Evolutionary conservation across 2,888 invertebrate genomes (phyloP).

Genomic region (Trilocha varians): DNA sequence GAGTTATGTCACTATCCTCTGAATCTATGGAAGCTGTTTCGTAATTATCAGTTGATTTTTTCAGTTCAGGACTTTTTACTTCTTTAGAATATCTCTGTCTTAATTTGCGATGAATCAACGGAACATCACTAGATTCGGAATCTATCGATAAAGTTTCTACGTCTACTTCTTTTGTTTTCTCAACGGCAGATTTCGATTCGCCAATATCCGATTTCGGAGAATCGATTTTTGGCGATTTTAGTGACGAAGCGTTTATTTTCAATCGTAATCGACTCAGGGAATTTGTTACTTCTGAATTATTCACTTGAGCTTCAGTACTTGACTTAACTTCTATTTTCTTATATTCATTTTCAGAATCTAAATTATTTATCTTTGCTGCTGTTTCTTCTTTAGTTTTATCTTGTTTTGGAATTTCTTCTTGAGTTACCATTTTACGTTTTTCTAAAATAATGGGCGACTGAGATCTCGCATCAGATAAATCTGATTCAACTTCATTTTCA

Average conservation of each 20-base stretch:
- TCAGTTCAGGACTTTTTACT: background rate
- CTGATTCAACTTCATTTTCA: background rate
- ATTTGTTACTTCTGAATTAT: background rate
- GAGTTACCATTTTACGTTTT: background rate
- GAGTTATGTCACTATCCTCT: conserved; percentile 5
- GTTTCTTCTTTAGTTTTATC: background rate
- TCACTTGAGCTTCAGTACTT: background rate
- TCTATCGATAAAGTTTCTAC: background rate
- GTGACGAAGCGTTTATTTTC: background rate
- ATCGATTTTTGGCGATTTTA: background rate
- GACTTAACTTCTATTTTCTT: background rate
- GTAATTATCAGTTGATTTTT: conserved; percentile 5
- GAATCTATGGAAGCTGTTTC: conserved; percentile 6
- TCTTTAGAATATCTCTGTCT: background rate
- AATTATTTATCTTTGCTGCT: background rate
- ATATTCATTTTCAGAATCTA: background rate
- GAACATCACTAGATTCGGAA: background rate
- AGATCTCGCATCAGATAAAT: background rate
- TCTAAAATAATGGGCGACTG: background rate
- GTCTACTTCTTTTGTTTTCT: conserved; percentile 8
- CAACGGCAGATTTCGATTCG: background rate
- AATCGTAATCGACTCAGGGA: background rate
- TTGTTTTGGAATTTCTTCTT: background rate
- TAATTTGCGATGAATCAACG: background rate
- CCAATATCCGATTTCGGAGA: background rate